Evolutionary conservation across 1,140 invertebrate genomes (phyloP).

Genomic region (Mesaphorura yosii): DNA sequence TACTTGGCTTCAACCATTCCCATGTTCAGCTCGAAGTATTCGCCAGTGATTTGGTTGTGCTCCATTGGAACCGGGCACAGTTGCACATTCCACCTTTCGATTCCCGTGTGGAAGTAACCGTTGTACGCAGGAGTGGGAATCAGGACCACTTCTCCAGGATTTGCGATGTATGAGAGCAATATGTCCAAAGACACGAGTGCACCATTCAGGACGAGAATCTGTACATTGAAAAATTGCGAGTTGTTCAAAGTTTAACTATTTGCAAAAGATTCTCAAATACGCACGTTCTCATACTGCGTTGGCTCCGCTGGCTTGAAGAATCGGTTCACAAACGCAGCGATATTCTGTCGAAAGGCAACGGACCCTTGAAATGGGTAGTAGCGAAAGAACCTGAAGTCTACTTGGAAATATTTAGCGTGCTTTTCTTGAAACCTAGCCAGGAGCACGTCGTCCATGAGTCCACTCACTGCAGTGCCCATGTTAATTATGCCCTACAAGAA

Average conservation of each 20-base stretch:
- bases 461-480: slow-evolving; percentile 17
- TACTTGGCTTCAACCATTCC: slow-evolving; percentile 5
- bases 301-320: slow-evolving; percentile 4
- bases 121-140: slow-evolving; percentile 14
- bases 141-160: slow-evolving; percentile 13
- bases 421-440: slow-evolving; percentile 2
- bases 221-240: neutral
- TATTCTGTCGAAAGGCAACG: neutral
- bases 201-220: slow-evolving; percentile 20
- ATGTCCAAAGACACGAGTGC: slow-evolving; percentile 19
- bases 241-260: neutral
- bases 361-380: slow-evolving; percentile 21
- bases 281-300: slow-evolving; percentile 9
- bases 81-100: slow-evolving; percentile 15
- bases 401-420: neutral
- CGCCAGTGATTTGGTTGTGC: neutral
- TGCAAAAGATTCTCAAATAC: neutral
- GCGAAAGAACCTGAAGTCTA: slow-evolving; percentile 11
- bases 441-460: slow-evolving; percentile 21
- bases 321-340: slow-evolving; percentile 13
- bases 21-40: neutral
- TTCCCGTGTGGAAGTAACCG: slow-evolving; percentile 16
- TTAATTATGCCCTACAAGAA: slow-evolving; percentile 19
- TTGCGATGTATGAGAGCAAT: slow-evolving; percentile 4
- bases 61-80: slow-evolving; percentile 8